Evolutionary conservation across 2,113 vertebrate genomes (phyloP).

Genomic region (Serilophus lunatus): DNA sequence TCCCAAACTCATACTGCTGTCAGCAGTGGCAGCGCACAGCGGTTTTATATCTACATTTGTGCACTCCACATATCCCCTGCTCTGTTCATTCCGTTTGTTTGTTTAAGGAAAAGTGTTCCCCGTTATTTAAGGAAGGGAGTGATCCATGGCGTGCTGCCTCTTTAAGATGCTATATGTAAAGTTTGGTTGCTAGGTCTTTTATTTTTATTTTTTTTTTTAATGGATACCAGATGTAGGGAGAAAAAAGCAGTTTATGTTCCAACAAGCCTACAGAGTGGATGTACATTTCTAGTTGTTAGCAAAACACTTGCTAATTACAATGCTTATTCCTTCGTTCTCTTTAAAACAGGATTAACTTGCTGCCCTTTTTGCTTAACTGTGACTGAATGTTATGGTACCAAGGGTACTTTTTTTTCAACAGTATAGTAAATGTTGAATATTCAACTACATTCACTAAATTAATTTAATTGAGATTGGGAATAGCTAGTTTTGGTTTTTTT

Average conservation of each 20-base stretch:
- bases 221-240: conserved; percentile 17
- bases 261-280: conserved; percentile 7
- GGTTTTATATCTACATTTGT: background rate
- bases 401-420: background rate
- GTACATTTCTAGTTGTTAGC: conserved; percentile 38
- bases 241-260: conserved; percentile 13
- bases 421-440: background rate
- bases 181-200: background rate
- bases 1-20: background rate
- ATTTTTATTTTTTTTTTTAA: background rate
- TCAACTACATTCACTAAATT: background rate
- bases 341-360: background rate
- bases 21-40: background rate
- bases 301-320: conserved; percentile 43
- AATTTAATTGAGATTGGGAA: background rate
- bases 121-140: background rate
- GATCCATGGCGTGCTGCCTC: background rate
- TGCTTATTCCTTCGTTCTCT: background rate
- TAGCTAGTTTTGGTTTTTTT: background rate
- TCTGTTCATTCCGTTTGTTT: background rate
- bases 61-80: background rate
- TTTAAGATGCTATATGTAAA: conserved; percentile 15
- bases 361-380: background rate
- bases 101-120: background rate
- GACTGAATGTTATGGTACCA: background rate